phyloP scores from a whole-genome alignment of 1,140 invertebrate genomes.

The Papilio dardanus region DNA sequence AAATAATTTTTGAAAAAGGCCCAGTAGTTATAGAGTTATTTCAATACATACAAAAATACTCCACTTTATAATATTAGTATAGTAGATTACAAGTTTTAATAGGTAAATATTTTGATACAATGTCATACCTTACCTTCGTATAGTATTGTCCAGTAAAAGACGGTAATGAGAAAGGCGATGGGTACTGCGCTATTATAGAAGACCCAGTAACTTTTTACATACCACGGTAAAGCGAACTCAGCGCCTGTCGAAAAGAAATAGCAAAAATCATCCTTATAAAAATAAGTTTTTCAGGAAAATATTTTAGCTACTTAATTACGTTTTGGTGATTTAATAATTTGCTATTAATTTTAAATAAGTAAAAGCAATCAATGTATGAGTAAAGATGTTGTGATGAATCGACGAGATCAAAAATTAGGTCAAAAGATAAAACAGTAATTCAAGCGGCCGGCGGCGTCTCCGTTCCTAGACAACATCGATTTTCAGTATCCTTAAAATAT shows the following conservation, averaged over 20 bases:
- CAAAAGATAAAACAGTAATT: not conserved
- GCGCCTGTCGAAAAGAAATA: conserved; percentile 54
- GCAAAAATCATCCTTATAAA: conserved; percentile 37
- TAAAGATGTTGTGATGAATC: not conserved
- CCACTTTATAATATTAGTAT: no score
- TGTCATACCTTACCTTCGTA: conserved; percentile 67
- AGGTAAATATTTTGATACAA: not conserved
- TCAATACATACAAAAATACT: no score
- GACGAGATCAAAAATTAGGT: not conserved
- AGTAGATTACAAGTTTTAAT: no score
- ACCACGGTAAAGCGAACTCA: conserved; percentile 67
- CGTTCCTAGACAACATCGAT: conserved; percentile 16
- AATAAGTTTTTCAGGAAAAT: not conserved
- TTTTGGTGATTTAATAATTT: not conserved
- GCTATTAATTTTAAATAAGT: not conserved
- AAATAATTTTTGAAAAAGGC: no score
- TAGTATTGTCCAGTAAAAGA: conserved; percentile 86
- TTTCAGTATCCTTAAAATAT: not conserved
- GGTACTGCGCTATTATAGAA: conserved; percentile 83
- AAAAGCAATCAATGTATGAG: not conserved
- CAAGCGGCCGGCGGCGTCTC: conserved; percentile 8
- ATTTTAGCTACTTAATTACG: not conserved
- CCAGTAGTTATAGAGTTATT: no score
- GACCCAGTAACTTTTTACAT: conserved; percentile 86
- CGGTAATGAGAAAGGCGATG: conserved; percentile 84